Conservation (phyloP, 2,113 vertebrate genomes). For the Esox niger region DNA sequence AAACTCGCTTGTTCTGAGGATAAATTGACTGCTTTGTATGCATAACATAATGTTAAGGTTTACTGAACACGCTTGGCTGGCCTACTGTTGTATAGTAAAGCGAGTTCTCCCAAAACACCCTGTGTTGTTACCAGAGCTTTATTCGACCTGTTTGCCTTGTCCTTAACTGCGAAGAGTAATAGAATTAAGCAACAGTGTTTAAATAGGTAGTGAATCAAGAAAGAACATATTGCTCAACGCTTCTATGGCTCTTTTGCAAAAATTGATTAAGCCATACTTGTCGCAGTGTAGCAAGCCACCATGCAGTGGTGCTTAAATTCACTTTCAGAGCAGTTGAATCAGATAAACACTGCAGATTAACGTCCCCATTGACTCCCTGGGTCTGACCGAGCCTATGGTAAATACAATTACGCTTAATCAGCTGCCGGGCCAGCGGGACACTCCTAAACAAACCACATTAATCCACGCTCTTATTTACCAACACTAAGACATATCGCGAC, state of each 20-base stretch:
- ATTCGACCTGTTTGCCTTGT: no score
- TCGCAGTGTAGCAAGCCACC: neutral
- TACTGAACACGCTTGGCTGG: no score
- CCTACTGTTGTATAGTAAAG: neutral
- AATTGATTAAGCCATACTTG: neutral
- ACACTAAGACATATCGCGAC: no score
- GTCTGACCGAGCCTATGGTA: constrained; percentile 2
- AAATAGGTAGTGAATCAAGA: neutral
- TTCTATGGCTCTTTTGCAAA: neutral
- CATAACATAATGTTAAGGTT: no score
- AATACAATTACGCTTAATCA: constrained; percentile 13
- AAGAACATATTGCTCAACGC: neutral
- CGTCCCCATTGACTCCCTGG: neutral
- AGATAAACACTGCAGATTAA: constrained; percentile 3
- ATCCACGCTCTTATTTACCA: constrained; percentile 9
- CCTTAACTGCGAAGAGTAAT: no score
- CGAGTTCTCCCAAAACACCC: no score
- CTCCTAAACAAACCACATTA: constrained; percentile 13
- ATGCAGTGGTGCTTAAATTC: neutral
- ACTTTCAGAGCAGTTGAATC: neutral
- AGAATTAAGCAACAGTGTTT: neutral
- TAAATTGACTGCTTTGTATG: no score
- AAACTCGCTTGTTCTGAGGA: no score
- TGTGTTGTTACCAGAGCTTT: no score
- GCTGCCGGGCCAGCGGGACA: neutral